Conservation (phyloP, 2,113 vertebrate genomes). For the Alces alces region DNA sequence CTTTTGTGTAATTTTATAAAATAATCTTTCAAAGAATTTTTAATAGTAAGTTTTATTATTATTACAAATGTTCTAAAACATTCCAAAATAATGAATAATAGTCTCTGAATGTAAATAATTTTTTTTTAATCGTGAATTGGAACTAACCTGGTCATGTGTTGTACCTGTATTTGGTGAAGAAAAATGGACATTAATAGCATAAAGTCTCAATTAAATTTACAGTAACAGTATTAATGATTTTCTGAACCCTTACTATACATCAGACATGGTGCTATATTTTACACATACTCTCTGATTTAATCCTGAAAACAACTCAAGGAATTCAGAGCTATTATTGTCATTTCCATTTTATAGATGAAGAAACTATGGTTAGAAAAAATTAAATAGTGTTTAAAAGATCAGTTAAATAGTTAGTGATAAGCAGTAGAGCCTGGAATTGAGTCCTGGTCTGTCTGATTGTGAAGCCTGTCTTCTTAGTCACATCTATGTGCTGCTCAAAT, state of each 20-base stretch:
- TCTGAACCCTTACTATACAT: not conserved
- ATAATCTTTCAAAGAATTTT: not conserved
- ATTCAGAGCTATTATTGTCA: not conserved
- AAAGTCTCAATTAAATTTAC: slow-evolving; percentile 2
- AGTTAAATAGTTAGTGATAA: not conserved
- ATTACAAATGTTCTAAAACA: not conserved
- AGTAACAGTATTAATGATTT: not conserved
- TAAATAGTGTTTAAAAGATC: not conserved
- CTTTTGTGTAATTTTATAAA: slow-evolving; percentile 1
- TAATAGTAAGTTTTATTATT: slow-evolving; percentile 14
- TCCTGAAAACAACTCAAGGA: slow-evolving; percentile 13
- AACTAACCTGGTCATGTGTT: not conserved
- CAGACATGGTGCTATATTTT: not conserved
- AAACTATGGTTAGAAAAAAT: not conserved
- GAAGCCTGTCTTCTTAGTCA: not conserved
- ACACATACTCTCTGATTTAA: not conserved
- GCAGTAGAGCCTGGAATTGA: not conserved
- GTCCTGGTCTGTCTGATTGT: not conserved
- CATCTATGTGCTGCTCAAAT: not conserved
- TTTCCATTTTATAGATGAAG: not conserved
- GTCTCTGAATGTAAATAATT: not conserved
- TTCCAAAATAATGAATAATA: not conserved
- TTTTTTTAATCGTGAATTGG: not conserved
- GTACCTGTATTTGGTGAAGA: not conserved
- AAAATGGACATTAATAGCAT: not conserved